phyloP scores from a whole-genome alignment of 2,888 invertebrate genomes.

The Petrophora chlorosata region DNA sequence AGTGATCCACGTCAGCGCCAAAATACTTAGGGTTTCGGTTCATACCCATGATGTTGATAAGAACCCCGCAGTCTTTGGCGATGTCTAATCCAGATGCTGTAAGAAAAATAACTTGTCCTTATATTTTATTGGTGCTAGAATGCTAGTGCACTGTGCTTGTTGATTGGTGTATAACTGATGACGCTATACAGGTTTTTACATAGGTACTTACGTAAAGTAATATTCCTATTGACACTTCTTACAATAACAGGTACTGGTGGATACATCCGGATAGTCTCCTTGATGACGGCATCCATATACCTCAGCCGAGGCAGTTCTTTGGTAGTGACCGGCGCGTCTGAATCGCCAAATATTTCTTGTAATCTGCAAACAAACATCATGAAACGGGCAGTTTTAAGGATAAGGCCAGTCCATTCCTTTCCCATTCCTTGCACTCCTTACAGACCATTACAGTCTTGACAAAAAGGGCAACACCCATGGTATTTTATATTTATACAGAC shows the following conservation, averaged over 20 bases:
- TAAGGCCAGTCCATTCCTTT: too few species aligned
- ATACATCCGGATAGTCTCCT: constrained; percentile 41
- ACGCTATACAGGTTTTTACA: background rate
- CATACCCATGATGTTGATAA: constrained; percentile 43
- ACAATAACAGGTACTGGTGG: constrained; percentile 41
- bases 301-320: constrained; percentile 35
- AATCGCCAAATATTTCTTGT: constrained; percentile 37
- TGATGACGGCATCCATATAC: constrained; percentile 42
- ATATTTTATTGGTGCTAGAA: background rate
- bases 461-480: too few species aligned
- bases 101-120: background rate
- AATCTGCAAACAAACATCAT: constrained; percentile 34
- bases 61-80: constrained; percentile 35
- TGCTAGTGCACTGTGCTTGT: background rate
- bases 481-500: too few species aligned
- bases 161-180: background rate
- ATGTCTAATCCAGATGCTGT: constrained; percentile 42
- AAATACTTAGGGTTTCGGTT: constrained; percentile 69
- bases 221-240: constrained; percentile 33
- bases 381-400: too few species aligned
- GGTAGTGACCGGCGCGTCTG: constrained; percentile 25
- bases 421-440: too few species aligned
- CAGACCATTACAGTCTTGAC: too few species aligned
- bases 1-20: constrained; percentile 52
- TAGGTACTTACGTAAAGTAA: constrained; percentile 38